Conservation (phyloP, 2,888 invertebrate species). For the Belgica antarctica region DNA sequence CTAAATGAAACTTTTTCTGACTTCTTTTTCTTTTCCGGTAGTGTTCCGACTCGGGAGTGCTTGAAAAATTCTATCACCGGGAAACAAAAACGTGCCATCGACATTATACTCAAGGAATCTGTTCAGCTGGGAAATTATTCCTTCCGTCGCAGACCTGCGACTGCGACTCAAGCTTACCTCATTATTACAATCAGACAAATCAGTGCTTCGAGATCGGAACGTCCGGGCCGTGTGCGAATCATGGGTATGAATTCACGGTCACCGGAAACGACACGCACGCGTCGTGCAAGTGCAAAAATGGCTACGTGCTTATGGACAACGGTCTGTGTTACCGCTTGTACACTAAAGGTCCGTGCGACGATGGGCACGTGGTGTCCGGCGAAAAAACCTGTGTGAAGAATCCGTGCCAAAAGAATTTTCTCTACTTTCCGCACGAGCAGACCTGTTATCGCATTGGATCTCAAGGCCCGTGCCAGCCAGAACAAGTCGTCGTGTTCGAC, state of each 20-base stretch:
- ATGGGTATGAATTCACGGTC: conserved; percentile 63
- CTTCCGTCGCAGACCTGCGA: conserved; percentile 71
- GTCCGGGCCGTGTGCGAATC: conserved; percentile 71
- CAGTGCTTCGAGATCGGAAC: conserved; percentile 75
- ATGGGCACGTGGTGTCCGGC: conserved; percentile 67
- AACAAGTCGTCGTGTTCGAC: conserved; percentile 77
- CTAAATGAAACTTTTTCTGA: too few relatives aligned
- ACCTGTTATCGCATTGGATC: conserved; percentile 77
- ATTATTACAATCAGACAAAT: conserved; percentile 67
- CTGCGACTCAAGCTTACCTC: conserved; percentile 68
- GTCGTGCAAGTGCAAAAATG: conserved; percentile 68
- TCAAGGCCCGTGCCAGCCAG: conserved; percentile 69
- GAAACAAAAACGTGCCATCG: conserved; percentile 71
- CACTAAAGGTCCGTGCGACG: conserved; percentile 74
- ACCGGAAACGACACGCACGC: conserved; percentile 53
- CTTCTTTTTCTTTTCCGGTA: conserved; percentile 48
- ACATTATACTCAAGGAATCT: conserved; percentile 77
- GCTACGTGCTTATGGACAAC: conserved; percentile 63
- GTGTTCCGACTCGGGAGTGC: conserved; percentile 60
- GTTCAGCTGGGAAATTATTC: conserved; percentile 73
- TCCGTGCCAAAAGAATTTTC: conserved; percentile 70
- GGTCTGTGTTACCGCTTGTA: conserved; percentile 74
- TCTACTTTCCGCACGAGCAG: conserved; percentile 71
- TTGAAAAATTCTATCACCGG: conserved; percentile 61
- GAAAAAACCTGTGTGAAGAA: conserved; percentile 67